Conservation (phyloP, 2,888 invertebrate genomes). For the Noctua janthe region DNA sequence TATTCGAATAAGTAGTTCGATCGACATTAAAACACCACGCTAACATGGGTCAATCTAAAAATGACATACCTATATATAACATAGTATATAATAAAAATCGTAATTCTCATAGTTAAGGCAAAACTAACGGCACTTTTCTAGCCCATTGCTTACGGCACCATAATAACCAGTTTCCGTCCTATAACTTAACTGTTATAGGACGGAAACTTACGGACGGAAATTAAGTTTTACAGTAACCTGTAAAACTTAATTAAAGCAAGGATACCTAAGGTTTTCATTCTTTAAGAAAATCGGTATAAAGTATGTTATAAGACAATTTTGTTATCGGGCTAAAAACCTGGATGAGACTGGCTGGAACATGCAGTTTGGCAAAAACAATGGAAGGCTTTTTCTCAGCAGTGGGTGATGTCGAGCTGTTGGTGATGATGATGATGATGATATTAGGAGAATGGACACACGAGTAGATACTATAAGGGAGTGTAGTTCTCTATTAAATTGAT, state of each 20-base stretch:
- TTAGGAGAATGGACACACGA: background rate
- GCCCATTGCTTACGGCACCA: constrained; percentile 25
- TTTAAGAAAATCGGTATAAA: background rate
- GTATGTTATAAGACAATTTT: background rate
- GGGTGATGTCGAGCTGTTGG: background rate
- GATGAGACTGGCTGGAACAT: background rate
- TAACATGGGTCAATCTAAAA: background rate
- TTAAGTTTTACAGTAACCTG: no score
- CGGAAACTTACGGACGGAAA: no score
- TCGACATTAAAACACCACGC: background rate
- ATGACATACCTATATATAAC: background rate
- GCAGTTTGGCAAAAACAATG: background rate
- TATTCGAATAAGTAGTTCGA: background rate
- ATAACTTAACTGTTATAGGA: constrained; percentile 36
- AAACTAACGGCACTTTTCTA: constrained; percentile 45
- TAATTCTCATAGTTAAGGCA: constrained; percentile 6
- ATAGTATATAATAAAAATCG: constrained; percentile 18
- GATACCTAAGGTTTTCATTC: constrained; percentile 10
- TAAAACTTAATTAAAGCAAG: constrained; percentile 37
- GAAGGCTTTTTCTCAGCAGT: background rate
- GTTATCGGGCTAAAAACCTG: background rate
- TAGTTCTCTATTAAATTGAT: background rate
- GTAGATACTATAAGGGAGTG: background rate
- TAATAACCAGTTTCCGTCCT: constrained; percentile 38
- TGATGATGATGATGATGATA: background rate